Evolutionary conservation across 2,113 vertebrate species (phyloP), one percentile per base, ranked within the genome.

Genomic region (Orycteropus afer): DNA sequence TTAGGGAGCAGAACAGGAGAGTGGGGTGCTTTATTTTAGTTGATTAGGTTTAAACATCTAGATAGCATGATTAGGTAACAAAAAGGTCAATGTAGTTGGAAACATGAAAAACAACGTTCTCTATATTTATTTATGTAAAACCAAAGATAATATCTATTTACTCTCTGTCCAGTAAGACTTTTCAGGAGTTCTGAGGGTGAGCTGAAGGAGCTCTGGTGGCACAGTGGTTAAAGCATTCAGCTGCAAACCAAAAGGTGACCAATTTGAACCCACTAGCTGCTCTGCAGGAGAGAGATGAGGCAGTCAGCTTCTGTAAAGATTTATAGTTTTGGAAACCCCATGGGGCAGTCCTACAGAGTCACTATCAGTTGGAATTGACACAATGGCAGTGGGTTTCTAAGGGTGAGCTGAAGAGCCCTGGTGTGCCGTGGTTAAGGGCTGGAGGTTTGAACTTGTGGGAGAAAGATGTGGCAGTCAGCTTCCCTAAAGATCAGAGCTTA

Each of bases 11-110:
- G 37, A 91, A 57, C 47, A 91, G 77, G 34, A 74, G 76, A 4
- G 7, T 34, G 2, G 10, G 27, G 61, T 4, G 17, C 8, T 88
- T 76, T 91, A 42, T 37, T 84, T 87, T 67, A 67, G 34, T 27
- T 85, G 63, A 65, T 22, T 18, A 53, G 69, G 59, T 67, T 89
- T 83, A 83, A 89, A 92, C 45, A 83, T 29, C 45, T 67, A 93
- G 65, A 45, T 1, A 53, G 40, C 77, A 51, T 47, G 49, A 51
- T 23, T 29, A 73, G 40, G 67, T 73, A 34, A 84, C 25, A 81
- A 49, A 86, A 65, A 88, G 53, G 49, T 53, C n/a, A 78, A n/a
- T 17, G 37, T 11, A 49, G n/a, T 51, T 45, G 59, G 45, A 88
- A 92, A 15, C 27, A 86, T 14, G 7, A 34, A 45, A 67, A 74